Evolutionary conservation across 2,888 invertebrate species (phyloP), one percentile per base, ranked within the genome.

Genomic region (Vanessa cardui): DNA sequence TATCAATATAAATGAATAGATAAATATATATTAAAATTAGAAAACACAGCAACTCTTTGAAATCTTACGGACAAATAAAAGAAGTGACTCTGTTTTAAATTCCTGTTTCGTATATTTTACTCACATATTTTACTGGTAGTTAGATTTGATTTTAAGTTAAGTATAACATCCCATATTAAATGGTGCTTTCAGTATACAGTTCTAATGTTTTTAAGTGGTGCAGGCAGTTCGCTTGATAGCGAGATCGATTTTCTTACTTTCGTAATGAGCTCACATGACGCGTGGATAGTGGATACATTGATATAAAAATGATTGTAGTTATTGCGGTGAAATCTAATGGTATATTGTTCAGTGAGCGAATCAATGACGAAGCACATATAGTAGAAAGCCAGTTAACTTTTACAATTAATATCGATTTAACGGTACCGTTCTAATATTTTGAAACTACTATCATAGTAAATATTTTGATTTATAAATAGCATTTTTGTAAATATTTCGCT

Each of bases 311-410:
- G 68, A 72, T 70, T 67, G 62, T 72, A 60, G 49, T 64, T 56
- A 61, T 68, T 71, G 66, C 54, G 68, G 73, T 68, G 71, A 70
- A 73, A 73, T 66, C 66, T 68, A 70, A 66, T 71, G 66, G 58
- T 45, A 47, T 58, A 66, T 69, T 66, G 67, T 68, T 65, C 62
- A 58, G 49, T 49, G 61, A 70, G 47, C 21, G 44, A 66, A 66
- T 64, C 60, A 59, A 68, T 69, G 69, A 74, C 60, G 67, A 45
- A 70, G 65, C 70, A 66, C 60, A 63, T 68, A 63, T 72, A 68
- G 50, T 58, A 33, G 64, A 64, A 63, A 66, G 71, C 39, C 75
- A 59, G 71, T 74, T 72, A 75, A 58, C 60, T 73, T 68, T 70
- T 68, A 62, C 69, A 70, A 73, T 70, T 59, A 50, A 31, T 39